Base-by-base conservation (phyloP, 1,140 invertebrate genomes). In the Prorops nasuta region DNA sequence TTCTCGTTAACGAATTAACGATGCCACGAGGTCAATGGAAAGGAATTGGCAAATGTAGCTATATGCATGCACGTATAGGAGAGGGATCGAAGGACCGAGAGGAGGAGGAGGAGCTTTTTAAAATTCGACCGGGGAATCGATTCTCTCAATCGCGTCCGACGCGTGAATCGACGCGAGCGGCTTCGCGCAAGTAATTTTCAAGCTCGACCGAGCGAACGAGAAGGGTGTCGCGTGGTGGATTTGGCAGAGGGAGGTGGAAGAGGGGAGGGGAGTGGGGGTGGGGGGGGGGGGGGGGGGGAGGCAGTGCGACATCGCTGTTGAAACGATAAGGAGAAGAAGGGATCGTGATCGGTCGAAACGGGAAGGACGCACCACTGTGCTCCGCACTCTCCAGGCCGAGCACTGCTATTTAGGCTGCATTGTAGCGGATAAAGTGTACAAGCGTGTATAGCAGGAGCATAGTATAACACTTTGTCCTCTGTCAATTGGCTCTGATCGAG, bases 331-430 rank as follows among this genome's bases (percentile, higher is more conserved):
- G n/a, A n/a, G n/a, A n/a, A n/a, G n/a, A n/a, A n/a, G n/a, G n/a
- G n/a, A n/a, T n/a, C n/a, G n/a, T n/a, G n/a, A n/a, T n/a, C n/a
- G n/a, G n/a, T n/a, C n/a, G n/a, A n/a, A n/a, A n/a, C n/a, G n/a
- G n/a, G n/a, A n/a, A n/a, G n/a, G n/a, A n/a, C n/a, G n/a, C n/a
- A n/a, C n/a, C n/a, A n/a, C n/a, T n/a, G n/a, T n/a, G n/a, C n/a
- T n/a, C n/a, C n/a, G n/a, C n/a, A n/a, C n/a, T n/a, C n/a, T n/a
- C n/a, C n/a, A n/a, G 60, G 66, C 62, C 64, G 64, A 71, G 64
- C 69, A 67, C 60, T 64, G 69, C 70, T 71, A 72, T 72, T 72
- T 71, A 71, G 69, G 56, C 60, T 57, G 68, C 64, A 70, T 71
- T 72, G 68, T 73, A 67, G 68, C 63, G 71, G 68, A 67, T 71